These are phyloP conservation scores for Idris sp. DNA, from an alignment of 1,140 invertebrate species.

Conservation along the genomic window DNA sequence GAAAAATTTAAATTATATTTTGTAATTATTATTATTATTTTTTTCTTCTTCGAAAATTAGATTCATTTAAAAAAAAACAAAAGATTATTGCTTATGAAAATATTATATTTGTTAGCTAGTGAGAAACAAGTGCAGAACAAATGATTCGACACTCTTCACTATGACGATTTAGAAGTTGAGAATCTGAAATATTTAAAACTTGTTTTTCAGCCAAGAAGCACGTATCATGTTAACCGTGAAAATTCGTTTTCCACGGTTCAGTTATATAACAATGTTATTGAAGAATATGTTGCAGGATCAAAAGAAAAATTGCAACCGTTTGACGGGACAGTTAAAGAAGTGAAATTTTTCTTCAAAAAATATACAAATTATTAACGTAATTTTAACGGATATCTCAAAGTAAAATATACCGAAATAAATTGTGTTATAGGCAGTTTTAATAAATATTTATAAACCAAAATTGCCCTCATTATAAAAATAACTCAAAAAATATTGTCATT, in stretches of 20 bases:
- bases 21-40: no score
- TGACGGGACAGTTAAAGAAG: background rate
- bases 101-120: no score
- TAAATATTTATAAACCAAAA: no score
- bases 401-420: no score
- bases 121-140: constrained; percentile 4
- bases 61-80: no score
- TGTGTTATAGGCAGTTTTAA: no score
- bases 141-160: background rate
- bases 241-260: constrained; percentile 12
- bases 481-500: no score
- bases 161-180: constrained; percentile 17
- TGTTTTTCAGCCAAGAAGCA: constrained; percentile 19
- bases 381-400: no score
- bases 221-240: constrained; percentile 21
- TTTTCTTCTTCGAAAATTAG: no score
- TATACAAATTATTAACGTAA: constrained; percentile 26
- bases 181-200: constrained; percentile 35
- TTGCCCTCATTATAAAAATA: no score
- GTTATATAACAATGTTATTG: background rate
- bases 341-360: constrained; percentile 12
- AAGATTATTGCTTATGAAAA: no score
- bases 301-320: constrained; percentile 14
- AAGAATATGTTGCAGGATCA: constrained; percentile 8
- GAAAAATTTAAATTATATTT: no score